Evolutionary conservation across 2,797 vertebrate genomes (phyloP), one percentile per base, ranked within the genome.

Genomic region (Sebastes iracundus): DNA sequence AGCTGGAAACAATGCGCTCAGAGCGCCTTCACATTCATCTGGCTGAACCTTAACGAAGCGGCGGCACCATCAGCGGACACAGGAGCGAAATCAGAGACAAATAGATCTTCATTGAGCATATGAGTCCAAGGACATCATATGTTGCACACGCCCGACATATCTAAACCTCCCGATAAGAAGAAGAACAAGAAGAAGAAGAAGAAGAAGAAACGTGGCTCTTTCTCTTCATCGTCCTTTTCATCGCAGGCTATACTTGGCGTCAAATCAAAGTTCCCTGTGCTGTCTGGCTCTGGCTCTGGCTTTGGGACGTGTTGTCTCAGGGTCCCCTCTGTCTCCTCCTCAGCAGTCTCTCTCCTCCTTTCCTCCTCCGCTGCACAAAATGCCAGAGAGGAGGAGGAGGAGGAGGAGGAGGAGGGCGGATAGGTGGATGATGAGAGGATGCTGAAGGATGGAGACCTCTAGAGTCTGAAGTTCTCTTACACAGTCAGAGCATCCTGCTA

Each of bases 381-480:
- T 88, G 83, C 88, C 83, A 80, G 81, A 77, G 85, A 89, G 87
- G 83, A 88, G 85, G 90, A 87, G 78, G 80, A 66, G 73, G 84
- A 87, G 80, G 75, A 79, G 86, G 76, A 81, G 88, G 79, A 84
- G 84, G 88, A 84, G 84, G 88, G 79, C 7, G 88, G 63, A 82
- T 75, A 91, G 92, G 94, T 87, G 90, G 88, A 89, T 80, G 92
- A 80, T 80, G 92, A 89, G 87, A 92, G 93, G 94, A 94, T 94
- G 93, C 92, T 94, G 96, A 95, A 95, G 95, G 95, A 96, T 94
- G 96, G 95, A 95, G 96, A 96, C 95, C 96, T 95, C 96, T 96
- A 96, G 93, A 96, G 96, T 96, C 94, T 86, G 90, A 94, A 95
- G 89, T 92, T 95, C 90, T 91, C 79, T 90, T 84, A 66, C 87